Evolutionary conservation across 2,888 invertebrate species (phyloP).

Genomic region (Cheilosia urbana): DNA sequence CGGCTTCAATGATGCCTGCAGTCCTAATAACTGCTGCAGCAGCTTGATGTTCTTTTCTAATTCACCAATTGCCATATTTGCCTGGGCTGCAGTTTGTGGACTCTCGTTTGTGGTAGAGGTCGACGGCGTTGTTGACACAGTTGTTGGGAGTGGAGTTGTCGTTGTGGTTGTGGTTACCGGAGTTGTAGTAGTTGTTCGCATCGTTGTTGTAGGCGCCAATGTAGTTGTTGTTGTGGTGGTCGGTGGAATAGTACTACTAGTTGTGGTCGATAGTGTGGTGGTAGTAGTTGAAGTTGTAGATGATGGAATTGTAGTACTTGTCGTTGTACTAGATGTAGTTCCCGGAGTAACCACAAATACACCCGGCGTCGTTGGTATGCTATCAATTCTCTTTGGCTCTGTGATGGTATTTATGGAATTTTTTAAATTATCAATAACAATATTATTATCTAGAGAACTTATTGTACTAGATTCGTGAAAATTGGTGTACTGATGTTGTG

Average conservation of each 20-base stretch:
- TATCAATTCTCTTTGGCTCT: constrained; percentile 67
- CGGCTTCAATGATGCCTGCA: constrained; percentile 77
- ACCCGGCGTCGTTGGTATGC: constrained; percentile 56
- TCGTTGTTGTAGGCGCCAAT: constrained; percentile 39
- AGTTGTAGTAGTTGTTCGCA: constrained; percentile 76
- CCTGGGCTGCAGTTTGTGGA: background rate
- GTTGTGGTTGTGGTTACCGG: constrained; percentile 77
- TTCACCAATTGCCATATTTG: constrained; percentile 32
- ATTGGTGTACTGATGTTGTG: constrained; percentile 57
- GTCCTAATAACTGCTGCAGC: constrained; percentile 65
- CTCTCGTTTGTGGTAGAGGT: constrained; percentile 6
- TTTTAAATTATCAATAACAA: constrained; percentile 70
- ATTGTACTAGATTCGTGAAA: constrained; percentile 70
- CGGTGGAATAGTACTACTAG: constrained; percentile 35
- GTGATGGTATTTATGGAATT: constrained; percentile 71
- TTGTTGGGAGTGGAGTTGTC: constrained; percentile 74
- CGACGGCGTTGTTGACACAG: constrained; percentile 77
- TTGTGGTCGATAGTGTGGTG: constrained; percentile 79
- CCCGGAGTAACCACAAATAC: constrained; percentile 59
- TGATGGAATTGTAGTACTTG: constrained; percentile 75
- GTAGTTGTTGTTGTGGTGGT: constrained; percentile 43
- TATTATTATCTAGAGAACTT: constrained; percentile 62
- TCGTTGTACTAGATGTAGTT: constrained; percentile 75
- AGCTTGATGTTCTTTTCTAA: constrained; percentile 71
- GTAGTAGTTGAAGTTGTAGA: constrained; percentile 80